Evolutionary conservation across 2,113 vertebrate genomes (phyloP).

Genomic region (Danio rerio): GRCz12tu NC_133190.1:25726001-25726500

Average conservation of each 20-base stretch:
- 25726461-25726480: slow-evolving; percentile 72
- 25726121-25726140: slow-evolving; percentile 86
- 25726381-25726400: slow-evolving; percentile 76
- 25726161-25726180: slow-evolving; percentile 74
- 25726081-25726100: slow-evolving; percentile 82
- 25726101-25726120: slow-evolving; percentile 95
- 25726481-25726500: slow-evolving; percentile 73
- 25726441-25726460: background rate
- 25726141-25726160: slow-evolving; percentile 55
- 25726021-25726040: background rate
- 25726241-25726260: background rate
- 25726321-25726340: slow-evolving; percentile 94
- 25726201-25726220: background rate
- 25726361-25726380: slow-evolving; percentile 71
- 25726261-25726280: slow-evolving; percentile 56
- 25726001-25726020: background rate
- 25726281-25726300: slow-evolving; percentile 77
- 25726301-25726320: slow-evolving; percentile 83
- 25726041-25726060: slow-evolving; percentile 81
- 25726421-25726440: background rate
- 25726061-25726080: slow-evolving; percentile 81
- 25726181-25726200: slow-evolving; percentile 72
- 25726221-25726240: too few species aligned
- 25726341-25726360: slow-evolving; percentile 73
- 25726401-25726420: background rate